phyloP scores from a whole-genome alignment of 1,140 invertebrate species.

The Scaptomyza graminum region DNA sequence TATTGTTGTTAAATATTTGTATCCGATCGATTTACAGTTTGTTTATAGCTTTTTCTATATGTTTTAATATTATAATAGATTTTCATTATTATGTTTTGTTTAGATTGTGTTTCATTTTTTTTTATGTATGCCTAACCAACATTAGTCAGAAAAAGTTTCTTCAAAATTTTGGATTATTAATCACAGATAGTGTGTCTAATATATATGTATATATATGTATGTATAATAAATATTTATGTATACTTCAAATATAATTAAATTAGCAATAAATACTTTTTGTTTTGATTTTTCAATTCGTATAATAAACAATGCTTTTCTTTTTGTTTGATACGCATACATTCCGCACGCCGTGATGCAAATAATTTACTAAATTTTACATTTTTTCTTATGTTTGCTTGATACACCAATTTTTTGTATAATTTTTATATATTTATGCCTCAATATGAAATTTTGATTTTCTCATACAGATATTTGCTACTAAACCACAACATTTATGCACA shows the following conservation, averaged over 20 bases:
- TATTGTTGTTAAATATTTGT: constrained; percentile 57
- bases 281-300: constrained; percentile 49
- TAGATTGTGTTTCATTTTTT: constrained; percentile 33
- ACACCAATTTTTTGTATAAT: constrained; percentile 55
- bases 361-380: constrained; percentile 49
- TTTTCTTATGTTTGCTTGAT: constrained; percentile 24
- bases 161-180: constrained; percentile 84
- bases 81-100: constrained; percentile 49
- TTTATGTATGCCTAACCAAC: constrained; percentile 71
- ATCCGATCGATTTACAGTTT: constrained; percentile 73
- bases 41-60: constrained; percentile 42
- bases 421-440: constrained; percentile 47
- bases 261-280: constrained; percentile 77
- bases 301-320: constrained; percentile 61
- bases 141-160: constrained; percentile 82
- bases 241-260: constrained; percentile 83
- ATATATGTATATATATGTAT: constrained; percentile 79
- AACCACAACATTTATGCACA: constrained; percentile 80
- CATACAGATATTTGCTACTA: constrained; percentile 60
- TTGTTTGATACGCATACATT: constrained; percentile 36
- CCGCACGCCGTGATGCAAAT: constrained; percentile 42
- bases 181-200: constrained; percentile 84
- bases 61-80: constrained; percentile 41
- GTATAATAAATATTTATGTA: constrained; percentile 83
- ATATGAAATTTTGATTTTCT: constrained; percentile 51